Evolutionary conservation across 2,888 invertebrate species (phyloP).

Genomic region (Helleia helle): DNA sequence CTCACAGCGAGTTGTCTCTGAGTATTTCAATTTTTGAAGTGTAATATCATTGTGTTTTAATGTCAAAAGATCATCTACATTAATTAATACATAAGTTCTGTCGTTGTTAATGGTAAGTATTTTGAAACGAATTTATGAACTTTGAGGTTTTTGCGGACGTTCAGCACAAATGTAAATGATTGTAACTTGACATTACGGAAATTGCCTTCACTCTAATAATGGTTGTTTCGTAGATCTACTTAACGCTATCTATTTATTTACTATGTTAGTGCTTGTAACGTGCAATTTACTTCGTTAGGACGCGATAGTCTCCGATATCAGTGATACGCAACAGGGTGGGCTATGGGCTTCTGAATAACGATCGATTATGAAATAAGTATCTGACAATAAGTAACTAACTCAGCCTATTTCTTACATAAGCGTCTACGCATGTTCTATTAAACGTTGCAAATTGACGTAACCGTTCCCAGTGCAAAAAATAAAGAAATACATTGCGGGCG

Average conservation of each 20-base stretch:
- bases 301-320: conserved; percentile 20
- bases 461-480: conserved; percentile 18
- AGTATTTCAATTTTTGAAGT: conserved; percentile 4
- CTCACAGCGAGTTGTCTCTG: no score
- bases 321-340: conserved; percentile 53
- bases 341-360: conserved; percentile 25
- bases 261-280: neutral
- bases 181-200: conserved; percentile 12
- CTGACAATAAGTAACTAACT: conserved; percentile 65
- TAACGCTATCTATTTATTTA: conserved; percentile 16
- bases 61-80: neutral
- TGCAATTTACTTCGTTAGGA: conserved; percentile 1
- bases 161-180: conserved; percentile 37
- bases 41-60: conserved; percentile 1
- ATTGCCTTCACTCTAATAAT: conserved; percentile 28
- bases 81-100: conserved; percentile 4
- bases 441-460: neutral
- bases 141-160: neutral
- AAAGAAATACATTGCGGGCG: no score
- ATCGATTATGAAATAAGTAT: conserved; percentile 56
- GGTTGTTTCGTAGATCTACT: conserved; percentile 17
- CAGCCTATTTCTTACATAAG: conserved; percentile 19
- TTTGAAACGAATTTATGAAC: conserved; percentile 3
- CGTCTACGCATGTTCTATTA: conserved; percentile 10
- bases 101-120: neutral